Evolutionary conservation across 1,140 invertebrate genomes (phyloP).

Genomic region (Drosophila mojavensis): DNA sequence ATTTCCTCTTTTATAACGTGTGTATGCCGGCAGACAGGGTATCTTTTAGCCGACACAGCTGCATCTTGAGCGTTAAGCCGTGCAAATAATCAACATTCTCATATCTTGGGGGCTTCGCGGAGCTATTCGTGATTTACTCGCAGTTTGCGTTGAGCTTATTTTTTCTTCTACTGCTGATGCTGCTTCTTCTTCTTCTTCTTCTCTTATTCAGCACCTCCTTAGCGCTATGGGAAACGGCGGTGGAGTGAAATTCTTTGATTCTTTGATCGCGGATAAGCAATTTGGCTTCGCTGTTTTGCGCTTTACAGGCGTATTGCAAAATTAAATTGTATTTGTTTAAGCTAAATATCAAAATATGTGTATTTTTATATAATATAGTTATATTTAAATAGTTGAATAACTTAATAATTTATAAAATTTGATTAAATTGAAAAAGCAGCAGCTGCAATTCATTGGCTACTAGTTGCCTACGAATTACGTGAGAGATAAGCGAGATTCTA

Average conservation of each 20-base stretch:
- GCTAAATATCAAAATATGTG: neutral
- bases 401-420: no score
- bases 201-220: conserved; percentile 66
- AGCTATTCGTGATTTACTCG: conserved; percentile 82
- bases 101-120: conserved; percentile 68
- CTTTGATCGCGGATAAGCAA: conserved; percentile 50
- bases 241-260: conserved; percentile 64
- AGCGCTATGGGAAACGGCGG: conserved; percentile 65
- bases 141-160: conserved; percentile 38
- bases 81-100: conserved; percentile 82
- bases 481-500: no score
- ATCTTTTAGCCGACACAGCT: neutral
- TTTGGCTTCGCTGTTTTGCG: conserved; percentile 38
- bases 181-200: conserved; percentile 6
- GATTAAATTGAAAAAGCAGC: no score
- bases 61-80: conserved; percentile 49
- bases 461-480: no score
- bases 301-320: neutral
- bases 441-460: no score
- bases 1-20: no score
- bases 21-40: neutral
- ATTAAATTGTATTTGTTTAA: neutral
- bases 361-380: no score
- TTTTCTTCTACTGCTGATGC: conserved; percentile 1
- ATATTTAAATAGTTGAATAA: no score